A percentile compares a stretch with the other conserved stretches of the same genome.
phyloP scores from a whole-genome alignment of 2,888 invertebrate species.

The Hedychridium roseum region DNA sequence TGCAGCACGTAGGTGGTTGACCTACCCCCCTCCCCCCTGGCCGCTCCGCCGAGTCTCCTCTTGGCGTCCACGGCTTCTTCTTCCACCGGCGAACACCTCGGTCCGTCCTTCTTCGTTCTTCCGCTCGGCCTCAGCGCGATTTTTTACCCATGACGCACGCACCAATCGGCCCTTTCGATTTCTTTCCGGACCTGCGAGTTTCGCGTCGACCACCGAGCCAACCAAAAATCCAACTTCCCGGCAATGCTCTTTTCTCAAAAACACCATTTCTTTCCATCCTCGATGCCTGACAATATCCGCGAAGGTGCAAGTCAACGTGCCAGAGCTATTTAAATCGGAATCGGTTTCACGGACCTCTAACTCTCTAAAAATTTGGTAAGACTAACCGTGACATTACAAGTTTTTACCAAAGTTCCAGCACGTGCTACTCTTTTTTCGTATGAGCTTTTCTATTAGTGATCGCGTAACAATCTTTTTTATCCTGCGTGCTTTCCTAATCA shows the following conservation, averaged over 20 bases:
- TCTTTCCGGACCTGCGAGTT: conserved; percentile 24
- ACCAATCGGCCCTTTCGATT: conserved; percentile 33
- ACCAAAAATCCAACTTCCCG: conserved; percentile 15
- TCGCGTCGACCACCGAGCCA: too few species aligned
- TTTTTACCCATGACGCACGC: conserved; percentile 14
- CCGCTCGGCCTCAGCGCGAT: conserved; percentile 16
- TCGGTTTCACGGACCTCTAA: too few species aligned
- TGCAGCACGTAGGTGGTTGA: conserved; percentile 31
- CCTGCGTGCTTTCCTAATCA: too few species aligned
- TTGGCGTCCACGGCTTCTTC: not conserved
- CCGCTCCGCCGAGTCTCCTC: not conserved
- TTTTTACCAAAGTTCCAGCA: too few species aligned
- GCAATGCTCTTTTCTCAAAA: not conserved
- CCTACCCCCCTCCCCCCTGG: conserved; percentile 17
- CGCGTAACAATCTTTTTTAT: too few species aligned
- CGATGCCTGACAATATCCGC: not conserved
- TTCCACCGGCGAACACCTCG: not conserved
- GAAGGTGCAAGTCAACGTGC: not conserved
- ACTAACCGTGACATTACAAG: too few species aligned
- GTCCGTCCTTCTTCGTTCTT: not conserved
- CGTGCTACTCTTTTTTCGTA: too few species aligned
- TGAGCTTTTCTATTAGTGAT: too few species aligned
- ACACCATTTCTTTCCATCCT: not conserved
- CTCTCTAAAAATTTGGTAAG: too few species aligned
- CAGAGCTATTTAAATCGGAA: too few species aligned